These are phyloP conservation scores for Caenorhabditis uteleia DNA, from an alignment of 2,888 invertebrate species.

Conservation along the genomic window DNA sequence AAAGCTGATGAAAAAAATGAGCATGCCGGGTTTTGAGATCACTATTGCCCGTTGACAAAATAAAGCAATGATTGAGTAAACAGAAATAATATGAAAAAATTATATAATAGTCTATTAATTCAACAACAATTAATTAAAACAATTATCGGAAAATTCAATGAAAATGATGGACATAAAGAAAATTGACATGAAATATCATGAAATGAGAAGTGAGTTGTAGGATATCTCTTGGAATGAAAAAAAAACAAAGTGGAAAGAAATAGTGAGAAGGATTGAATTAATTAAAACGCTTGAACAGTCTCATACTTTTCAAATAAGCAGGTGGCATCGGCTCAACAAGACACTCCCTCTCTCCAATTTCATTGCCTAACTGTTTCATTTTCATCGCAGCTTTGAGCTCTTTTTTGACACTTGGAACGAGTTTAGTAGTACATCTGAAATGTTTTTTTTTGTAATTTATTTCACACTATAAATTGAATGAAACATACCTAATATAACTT, in stretches of 20 bases:
- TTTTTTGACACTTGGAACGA: conserved; percentile 13
- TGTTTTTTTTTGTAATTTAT: neutral
- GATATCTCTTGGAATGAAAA: neutral
- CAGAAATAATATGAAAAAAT: too few relatives aligned
- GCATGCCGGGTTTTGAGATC: too few relatives aligned
- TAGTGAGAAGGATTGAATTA: neutral
- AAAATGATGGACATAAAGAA: too few relatives aligned
- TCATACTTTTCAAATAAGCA: conserved; percentile 21
- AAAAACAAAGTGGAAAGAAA: too few relatives aligned
- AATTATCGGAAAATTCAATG: too few relatives aligned
- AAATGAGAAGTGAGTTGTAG: too few relatives aligned
- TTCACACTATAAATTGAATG: neutral
- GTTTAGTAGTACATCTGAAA: conserved; percentile 13
- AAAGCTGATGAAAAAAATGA: too few relatives aligned
- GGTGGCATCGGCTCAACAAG: conserved; percentile 30
- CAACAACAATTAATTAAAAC: too few relatives aligned
- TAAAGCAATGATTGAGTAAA: too few relatives aligned
- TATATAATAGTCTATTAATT: too few relatives aligned
- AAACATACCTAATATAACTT: conserved; percentile 3
- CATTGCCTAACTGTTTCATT: conserved; percentile 15
- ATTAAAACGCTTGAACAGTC: neutral
- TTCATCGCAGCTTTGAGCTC: conserved; percentile 23
- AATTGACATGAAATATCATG: too few relatives aligned
- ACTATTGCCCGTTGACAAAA: too few relatives aligned
- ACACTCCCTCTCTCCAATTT: conserved; percentile 4